These are phyloP conservation scores for Gadopsis marmoratus DNA, from an alignment of 2,797 vertebrate species.

Conservation along the genomic window DNA sequence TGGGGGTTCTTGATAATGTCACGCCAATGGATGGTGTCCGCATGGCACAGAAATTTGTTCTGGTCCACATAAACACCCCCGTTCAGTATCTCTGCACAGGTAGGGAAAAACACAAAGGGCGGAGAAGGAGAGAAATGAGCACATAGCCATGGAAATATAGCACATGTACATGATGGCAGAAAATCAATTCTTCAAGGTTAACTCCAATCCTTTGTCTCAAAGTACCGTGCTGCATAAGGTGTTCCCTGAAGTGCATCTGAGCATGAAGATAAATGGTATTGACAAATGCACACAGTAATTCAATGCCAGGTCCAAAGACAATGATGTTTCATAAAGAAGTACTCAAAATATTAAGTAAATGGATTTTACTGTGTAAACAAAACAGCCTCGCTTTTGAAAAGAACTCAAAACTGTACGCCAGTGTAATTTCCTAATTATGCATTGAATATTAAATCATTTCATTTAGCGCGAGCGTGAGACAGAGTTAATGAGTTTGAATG, in stretches of 20 bases:
- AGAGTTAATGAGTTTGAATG: slow-evolving; percentile 56
- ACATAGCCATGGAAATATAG: slow-evolving; percentile 45
- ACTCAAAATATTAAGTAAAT: slow-evolving; percentile 34
- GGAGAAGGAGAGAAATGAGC: slow-evolving; percentile 52
- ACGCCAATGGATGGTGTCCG: slow-evolving; percentile 97
- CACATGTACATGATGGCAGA: slow-evolving; percentile 62
- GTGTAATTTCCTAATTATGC: slow-evolving; percentile 47
- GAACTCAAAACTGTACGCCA: not conserved
- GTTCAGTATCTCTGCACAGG: slow-evolving; percentile 92
- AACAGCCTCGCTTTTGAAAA: slow-evolving; percentile 2
- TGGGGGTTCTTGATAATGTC: slow-evolving; percentile 95
- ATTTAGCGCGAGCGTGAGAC: slow-evolving; percentile 36
- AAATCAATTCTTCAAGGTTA: slow-evolving; percentile 83
- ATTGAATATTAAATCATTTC: slow-evolving; percentile 26
- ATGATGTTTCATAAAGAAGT: slow-evolving; percentile 43
- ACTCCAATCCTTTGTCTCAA: slow-evolving; percentile 65
- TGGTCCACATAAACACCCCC: slow-evolving; percentile 97
- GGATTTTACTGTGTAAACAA: slow-evolving; percentile 32
- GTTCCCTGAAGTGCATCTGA: slow-evolving; percentile 65
- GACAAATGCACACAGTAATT: slow-evolving; percentile 73
- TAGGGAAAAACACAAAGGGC: slow-evolving; percentile 3
- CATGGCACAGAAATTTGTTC: slow-evolving; percentile 97
- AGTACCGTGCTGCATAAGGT: slow-evolving; percentile 40
- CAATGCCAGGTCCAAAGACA: slow-evolving; percentile 63
- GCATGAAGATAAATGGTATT: slow-evolving; percentile 78